Base-by-base conservation (phyloP, 1,140 invertebrate genomes). In the Drosophila pruinosa region DNA sequence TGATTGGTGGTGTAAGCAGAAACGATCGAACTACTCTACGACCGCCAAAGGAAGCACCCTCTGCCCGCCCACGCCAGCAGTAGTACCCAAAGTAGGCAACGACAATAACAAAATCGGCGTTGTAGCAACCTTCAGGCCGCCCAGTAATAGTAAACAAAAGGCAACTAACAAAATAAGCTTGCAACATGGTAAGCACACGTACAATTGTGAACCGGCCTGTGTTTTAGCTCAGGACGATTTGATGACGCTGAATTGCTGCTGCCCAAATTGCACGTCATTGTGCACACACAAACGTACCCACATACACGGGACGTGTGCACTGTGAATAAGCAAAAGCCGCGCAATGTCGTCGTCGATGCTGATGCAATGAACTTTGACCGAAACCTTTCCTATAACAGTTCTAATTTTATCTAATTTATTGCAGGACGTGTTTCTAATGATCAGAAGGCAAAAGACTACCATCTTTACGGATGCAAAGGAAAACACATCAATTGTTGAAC, bases 381-480 rank as follows among this genome's bases (percentile, higher is more conserved):
- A 74, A 78, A 38, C 24, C 24, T 53, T 53, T 36, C 2, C 43
- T 19, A 36, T n/a, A 38, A 24, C 14, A 19, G 4, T 38, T 3
- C 24, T 26, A 19, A 52, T 69, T 39, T 2, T 28, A 14, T 17
- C 38, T 45, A 39, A 12, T 71, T 28, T n/a, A 1, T 69, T 78
- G 10, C 67, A 96, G 98, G 98, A 99, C 93, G 98, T 99, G 77
- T 99, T 99, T 95, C 93, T 99, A 79, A 99, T 99, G 97, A 97
- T 99, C 79, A 94, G 98, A 92, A 94, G 98, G 90, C 98, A 98
- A 93, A 99, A 99, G 92, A 94, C 96, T 77, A 99, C 98, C 50
- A 98, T 99, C 92, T 99, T 99, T 91, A 97, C 98, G n/a, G 98
- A 99, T 94, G 97, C 97, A 4, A 99, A 99, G 92, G 98, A 99